Evolutionary conservation across 2,888 invertebrate genomes (phyloP), one percentile per base, ranked within the genome.

Genomic region (Aspidiotus destructor): DNA sequence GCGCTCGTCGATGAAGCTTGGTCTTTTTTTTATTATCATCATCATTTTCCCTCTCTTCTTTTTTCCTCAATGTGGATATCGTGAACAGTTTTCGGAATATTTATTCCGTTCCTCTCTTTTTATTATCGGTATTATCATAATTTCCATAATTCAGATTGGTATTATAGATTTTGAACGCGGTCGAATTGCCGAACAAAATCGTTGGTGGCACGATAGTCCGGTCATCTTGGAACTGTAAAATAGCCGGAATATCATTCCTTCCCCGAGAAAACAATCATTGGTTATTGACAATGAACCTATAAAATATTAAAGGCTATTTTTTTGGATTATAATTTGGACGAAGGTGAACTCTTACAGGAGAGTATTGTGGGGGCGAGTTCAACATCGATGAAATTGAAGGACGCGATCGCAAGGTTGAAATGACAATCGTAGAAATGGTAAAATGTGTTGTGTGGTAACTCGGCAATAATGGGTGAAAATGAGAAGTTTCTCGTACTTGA

Each of bases 381-480:
- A 1, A 28, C 28, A 28, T 28, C 5, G 5, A 3, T 5, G 28
- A 28, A 28, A 28, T 28, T 28, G 28, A 28, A 28, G 28, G 28
- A 28, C 28, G 28, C 28, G 28, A 28, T 28, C 28, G 28, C 28
- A 28, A 28, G 28, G 28, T 28, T 28, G 28, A 28, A 28, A 28
- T 28, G 48, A 48, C n/a, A 48, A 13, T n/a, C 3, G 48, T 48
- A 48, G n/a, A 48, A 48, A 48, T 28, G 28, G 28, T 28, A 48
- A 48, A 48, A 48, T 13, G n/a, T n/a, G 52, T 54, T 54, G 63
- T 63, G 53, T 63, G 63, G 54, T 63, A 28, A 52, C 53, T 28
- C 52, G 41, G 63, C 54, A 63, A 63, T 63, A 63, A 63, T 63
- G 54, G 63, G 63, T 54, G 63, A 63, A 63, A 63, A 63, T 62